Base-by-base conservation (phyloP, 2,113 vertebrate species). In the Pelusios castaneus region DNA sequence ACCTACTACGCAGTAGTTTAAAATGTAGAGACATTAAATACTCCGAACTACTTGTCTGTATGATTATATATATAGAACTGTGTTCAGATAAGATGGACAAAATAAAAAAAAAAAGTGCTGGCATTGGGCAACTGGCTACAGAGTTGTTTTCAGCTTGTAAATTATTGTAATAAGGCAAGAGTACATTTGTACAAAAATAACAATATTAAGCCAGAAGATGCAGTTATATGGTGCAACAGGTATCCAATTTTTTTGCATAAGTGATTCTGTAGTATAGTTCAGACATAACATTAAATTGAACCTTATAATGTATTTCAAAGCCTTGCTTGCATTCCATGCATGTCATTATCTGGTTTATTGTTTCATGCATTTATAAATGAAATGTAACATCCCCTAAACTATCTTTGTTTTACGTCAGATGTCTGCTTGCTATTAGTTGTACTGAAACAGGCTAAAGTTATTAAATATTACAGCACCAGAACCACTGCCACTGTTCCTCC, bases 391-490 rank as follows among this genome's bases (percentile, higher is more conserved):
- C 91, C 84, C 80, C 77, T 86, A 77, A 91, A 41, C 76, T 49
- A 41, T 81, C 49, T 88, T 87, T 0, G 0, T 95, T 91, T 85
- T 89, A 43, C 82, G 92, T 43, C 93, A 83, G n/a, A 4, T 92
- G 76, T 70, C 43, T 91, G 89, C 84, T 95, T 95, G 89, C 89
- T 90, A 11, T 91, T 93, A 55, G 80, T 22, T 80, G 81, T 80
- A 86, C 60, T 93, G 91, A 90, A 95, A 95, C 87, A 95, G 91
- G 79, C 89, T 94, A 19, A 88, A 95, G 80, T 82, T 77, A 83
- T 92, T 76, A 93, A 83, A 67, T 76, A 27, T 89, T 92, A 82
- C 31, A 52, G 38, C 81, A 58, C 81, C 86, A 96, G 84, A 85
- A 89, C 22, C 90, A 93, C 38, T 93, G 96, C 93, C 93, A 76